Conservation (phyloP, 2,797 vertebrate genomes). For the Acridotheres tristis region DNA sequence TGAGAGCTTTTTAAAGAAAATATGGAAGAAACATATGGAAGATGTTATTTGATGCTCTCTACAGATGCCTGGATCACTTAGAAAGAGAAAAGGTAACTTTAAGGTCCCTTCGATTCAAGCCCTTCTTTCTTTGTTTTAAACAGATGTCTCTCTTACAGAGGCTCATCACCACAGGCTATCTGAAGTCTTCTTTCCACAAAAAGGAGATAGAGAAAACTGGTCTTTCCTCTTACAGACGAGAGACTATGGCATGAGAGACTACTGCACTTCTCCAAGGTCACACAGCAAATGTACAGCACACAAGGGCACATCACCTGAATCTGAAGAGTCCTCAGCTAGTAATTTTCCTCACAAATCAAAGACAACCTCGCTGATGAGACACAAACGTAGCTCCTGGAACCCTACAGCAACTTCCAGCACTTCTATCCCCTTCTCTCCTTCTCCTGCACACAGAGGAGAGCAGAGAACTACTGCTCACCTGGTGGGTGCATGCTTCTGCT, state of each 20-base stretch:
- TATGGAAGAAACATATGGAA: not conserved
- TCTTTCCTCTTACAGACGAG: not conserved
- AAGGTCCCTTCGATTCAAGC: not conserved
- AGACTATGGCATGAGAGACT: not conserved
- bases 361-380: not conserved
- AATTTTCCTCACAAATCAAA: not conserved
- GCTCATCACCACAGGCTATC: not conserved
- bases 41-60: not conserved
- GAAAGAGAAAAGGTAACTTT: not conserved
- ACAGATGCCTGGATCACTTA: not conserved
- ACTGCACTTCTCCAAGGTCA: not conserved
- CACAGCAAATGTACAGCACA: not conserved
- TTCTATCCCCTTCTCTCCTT: not conserved
- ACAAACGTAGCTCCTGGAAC: not conserved
- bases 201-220: not conserved
- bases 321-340: not conserved
- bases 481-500: conserved; percentile 89
- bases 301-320: not conserved
- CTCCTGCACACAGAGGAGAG: not conserved
- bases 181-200: not conserved
- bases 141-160: not conserved
- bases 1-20: not conserved
- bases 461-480: conserved; percentile 75
- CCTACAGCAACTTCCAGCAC: not conserved
- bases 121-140: not conserved